Evolutionary conservation across 2,113 vertebrate genomes (phyloP).

Genomic region (Mormoops blainvillei): DNA sequence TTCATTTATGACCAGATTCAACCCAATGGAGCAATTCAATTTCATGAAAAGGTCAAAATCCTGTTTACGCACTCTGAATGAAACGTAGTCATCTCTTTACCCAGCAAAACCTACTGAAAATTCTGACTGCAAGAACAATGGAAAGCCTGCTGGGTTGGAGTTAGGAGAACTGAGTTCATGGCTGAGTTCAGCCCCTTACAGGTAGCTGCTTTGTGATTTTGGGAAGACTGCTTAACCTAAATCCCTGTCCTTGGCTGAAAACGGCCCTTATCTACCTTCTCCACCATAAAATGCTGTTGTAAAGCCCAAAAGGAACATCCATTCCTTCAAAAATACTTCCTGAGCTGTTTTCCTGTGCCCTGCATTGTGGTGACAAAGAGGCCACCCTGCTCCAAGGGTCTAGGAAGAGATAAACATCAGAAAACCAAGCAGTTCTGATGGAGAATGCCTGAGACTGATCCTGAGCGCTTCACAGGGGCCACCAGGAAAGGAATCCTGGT

Average conservation of each 20-base stretch:
- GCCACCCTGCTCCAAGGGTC: neutral
- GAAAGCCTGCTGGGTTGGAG: neutral
- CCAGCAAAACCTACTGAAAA: slow-evolving; percentile 4
- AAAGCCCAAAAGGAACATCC: neutral
- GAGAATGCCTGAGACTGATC: fast-evolving
- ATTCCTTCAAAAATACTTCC: neutral
- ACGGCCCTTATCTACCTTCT: neutral
- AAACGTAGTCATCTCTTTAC: neutral
- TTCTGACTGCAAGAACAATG: neutral
- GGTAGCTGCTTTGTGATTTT: neutral
- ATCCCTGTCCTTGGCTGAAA: neutral
- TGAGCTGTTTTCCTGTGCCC: neutral
- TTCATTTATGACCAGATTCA: neutral
- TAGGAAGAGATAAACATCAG: neutral
- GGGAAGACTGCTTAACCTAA: neutral
- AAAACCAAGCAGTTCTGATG: neutral
- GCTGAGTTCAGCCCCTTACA: neutral
- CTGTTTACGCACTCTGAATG: neutral
- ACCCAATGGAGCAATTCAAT: neutral
- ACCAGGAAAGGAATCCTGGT: neutral
- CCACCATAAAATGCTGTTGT: neutral
- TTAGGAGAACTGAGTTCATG: neutral
- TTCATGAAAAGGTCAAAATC: neutral
- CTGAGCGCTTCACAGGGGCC: neutral
- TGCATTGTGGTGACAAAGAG: slow-evolving; percentile 3